Evolutionary conservation across 1,140 invertebrate genomes (phyloP).

Genomic region (Sarcophaga bullata): DNA sequence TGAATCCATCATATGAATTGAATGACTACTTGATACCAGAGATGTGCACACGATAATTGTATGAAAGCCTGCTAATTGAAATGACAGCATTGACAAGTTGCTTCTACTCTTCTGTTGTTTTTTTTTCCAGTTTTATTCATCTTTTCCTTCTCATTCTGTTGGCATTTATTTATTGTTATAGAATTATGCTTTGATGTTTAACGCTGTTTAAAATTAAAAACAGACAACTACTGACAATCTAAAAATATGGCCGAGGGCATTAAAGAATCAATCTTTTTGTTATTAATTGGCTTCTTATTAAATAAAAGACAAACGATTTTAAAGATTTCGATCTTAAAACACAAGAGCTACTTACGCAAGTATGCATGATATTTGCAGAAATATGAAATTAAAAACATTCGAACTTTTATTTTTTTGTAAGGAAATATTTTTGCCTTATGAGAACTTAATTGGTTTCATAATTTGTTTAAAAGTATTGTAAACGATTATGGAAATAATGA

Average conservation of each 20-base stretch:
- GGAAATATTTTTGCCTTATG: no score
- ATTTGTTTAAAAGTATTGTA: no score
- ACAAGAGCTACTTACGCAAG: no score
- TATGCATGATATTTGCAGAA: no score
- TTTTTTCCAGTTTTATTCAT: no score
- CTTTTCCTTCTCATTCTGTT: not conserved
- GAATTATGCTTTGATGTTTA: not conserved
- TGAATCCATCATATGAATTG: conserved; percentile 4
- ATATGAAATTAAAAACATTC: no score
- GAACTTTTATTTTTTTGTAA: no score
- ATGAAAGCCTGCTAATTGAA: conserved; percentile 10
- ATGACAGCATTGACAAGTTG: conserved; percentile 13
- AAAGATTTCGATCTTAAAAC: no score
- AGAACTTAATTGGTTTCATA: no score
- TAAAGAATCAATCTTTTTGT: not conserved
- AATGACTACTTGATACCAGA: conserved; percentile 9
- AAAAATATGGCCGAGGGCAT: not conserved
- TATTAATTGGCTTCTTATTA: not conserved
- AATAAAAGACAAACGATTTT: not conserved
- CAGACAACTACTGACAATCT: not conserved
- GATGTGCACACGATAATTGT: conserved; percentile 13
- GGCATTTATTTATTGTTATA: conserved; percentile 11
- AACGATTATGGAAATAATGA: no score
- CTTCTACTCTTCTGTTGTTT: not conserved
- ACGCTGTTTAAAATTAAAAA: not conserved